phyloP scores from a whole-genome alignment of 1,140 invertebrate species.

The Anoplolepis gracilipes region DNA sequence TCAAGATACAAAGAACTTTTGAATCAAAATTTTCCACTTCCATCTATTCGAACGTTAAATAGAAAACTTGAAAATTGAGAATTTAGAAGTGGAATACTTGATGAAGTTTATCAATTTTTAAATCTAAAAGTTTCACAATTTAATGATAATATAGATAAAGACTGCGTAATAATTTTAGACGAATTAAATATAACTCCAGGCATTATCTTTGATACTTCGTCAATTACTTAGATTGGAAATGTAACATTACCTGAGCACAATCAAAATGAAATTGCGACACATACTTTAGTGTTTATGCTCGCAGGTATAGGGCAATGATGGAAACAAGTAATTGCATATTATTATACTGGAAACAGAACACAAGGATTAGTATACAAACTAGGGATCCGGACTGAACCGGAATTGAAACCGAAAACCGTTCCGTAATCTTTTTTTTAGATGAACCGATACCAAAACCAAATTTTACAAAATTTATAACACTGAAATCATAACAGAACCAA shows the following conservation, averaged over 20 bases:
- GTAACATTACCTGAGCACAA: not conserved
- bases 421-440: too few relatives aligned
- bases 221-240: not conserved
- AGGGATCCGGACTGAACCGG: too few relatives aligned
- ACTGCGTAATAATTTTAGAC: not conserved
- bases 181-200: not conserved
- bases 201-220: not conserved
- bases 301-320: not conserved
- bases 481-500: too few relatives aligned
- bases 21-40: not conserved
- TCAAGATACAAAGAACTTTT: not conserved
- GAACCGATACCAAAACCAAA: too few relatives aligned
- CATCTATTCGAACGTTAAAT: not conserved
- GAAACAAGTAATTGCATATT: slow-evolving; percentile 1
- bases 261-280: not conserved
- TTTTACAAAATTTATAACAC: too few relatives aligned
- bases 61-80: not conserved
- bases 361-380: not conserved
- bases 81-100: not conserved
- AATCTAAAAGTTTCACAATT: not conserved
- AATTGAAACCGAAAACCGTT: too few relatives aligned
- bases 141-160: not conserved
- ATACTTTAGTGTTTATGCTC: slow-evolving; percentile 13
- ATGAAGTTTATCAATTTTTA: not conserved
- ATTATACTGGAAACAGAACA: not conserved